Evolutionary conservation across 2,888 invertebrate species (phyloP), one percentile per base, ranked within the genome.

Genomic region (Raillietiella orientalis): DNA sequence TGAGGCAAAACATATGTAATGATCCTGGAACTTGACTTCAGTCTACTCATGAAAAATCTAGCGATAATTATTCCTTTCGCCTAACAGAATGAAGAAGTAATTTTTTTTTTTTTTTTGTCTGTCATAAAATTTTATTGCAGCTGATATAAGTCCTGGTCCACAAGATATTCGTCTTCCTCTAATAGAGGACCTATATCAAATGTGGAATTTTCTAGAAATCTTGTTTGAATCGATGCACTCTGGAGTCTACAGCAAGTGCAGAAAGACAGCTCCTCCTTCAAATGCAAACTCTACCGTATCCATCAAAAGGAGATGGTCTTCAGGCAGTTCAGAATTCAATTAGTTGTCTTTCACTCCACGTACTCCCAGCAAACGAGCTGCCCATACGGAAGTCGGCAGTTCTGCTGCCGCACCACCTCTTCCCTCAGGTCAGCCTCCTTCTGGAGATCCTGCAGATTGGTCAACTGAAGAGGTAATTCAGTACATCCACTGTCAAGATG

Each of bases 401-500:
- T 36, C 27, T 9, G 22, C 30, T 13, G 26, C 35, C 2, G 34
- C 37, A 11, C 39, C 45, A 3, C 34, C 39, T 8, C 34, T 42
- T 12, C 36, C 16, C 13, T 23, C 24, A 17, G 8, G 26, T 17
- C 15, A 26, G 11, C 17, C 29, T 23, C 11, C 26, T 6, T 28
- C 35, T n/a, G 29, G 29, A 14, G 42, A 43, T 25, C 71, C 74
- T 14, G 58, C 59, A 13, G 74, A 75, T 40, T 90, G 87, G 90
- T 64, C 70, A 10, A 77, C 84, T 14, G 84, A 87, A 41, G 79
- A 87, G 43, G 87, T 87, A 29, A 82, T 84, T 39, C 65, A 69
- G 33, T 71, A 74, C 47, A 79, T 90, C 33, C 67, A 67, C 29
- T 62, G 66, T 30, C 63, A 69, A 13, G 87, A 87, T 49, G 62